These are phyloP conservation scores for Taphrorychus bicolor DNA, from an alignment of 2,888 invertebrate genomes.

Conservation along the genomic window DNA sequence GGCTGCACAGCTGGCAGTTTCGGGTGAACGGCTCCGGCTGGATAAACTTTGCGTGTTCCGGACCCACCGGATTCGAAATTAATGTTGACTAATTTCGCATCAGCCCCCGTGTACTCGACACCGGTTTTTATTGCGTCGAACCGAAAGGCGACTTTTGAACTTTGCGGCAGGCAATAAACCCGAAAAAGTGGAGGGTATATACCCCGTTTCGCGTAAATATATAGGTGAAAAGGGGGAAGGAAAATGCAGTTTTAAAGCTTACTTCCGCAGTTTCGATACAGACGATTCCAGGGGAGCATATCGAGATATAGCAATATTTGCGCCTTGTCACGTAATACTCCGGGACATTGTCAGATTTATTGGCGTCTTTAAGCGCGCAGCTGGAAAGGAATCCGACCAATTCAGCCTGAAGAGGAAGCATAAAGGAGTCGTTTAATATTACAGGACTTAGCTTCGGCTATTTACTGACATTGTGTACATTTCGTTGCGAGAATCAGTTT, in stretches of 20 bases:
- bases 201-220: conserved; percentile 4
- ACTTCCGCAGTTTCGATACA: conserved; percentile 36
- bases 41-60: conserved; percentile 25
- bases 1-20: conserved; percentile 25
- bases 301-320: conserved; percentile 35
- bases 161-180: background rate
- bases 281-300: conserved; percentile 28
- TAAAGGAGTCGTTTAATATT: conserved; percentile 35
- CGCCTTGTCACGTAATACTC: conserved; percentile 38
- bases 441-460: conserved; percentile 10
- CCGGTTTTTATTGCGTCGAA: background rate
- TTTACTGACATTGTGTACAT: conserved; percentile 3
- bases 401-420: conserved; percentile 27
- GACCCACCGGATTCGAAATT: conserved; percentile 23
- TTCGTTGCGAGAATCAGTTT: background rate
- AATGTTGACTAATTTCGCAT: conserved; percentile 15
- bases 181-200: background rate
- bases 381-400: conserved; percentile 28
- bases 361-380: conserved; percentile 33
- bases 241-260: conserved; percentile 28
- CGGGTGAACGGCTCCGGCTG: conserved; percentile 22
- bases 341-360: conserved; percentile 39
- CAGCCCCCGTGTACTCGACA: background rate
- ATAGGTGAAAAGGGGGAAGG: background rate
- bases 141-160: background rate